Evolutionary conservation across 2,888 invertebrate species (phyloP).

Genomic region (Galerucella nymphaeae): DNA sequence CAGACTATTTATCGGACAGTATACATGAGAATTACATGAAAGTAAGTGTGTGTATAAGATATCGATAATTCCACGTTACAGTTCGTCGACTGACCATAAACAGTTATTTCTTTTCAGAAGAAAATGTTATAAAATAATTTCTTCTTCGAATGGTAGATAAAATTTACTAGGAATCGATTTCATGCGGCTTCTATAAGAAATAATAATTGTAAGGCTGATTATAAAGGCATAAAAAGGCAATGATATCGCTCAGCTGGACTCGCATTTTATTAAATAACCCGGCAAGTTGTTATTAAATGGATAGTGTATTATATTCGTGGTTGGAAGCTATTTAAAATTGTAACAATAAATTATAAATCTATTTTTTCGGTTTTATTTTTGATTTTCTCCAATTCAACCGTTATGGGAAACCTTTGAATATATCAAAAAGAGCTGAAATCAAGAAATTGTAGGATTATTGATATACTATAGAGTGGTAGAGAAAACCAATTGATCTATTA

Average conservation of each 20-base stretch:
- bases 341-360: background rate
- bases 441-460: too few relatives aligned
- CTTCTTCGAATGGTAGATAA: conserved; percentile 5
- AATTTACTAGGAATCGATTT: conserved; percentile 6
- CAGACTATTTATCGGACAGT: too few relatives aligned
- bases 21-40: too few relatives aligned
- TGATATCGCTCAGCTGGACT: background rate
- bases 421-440: too few relatives aligned
- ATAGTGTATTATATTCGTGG: background rate
- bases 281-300: background rate
- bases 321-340: background rate
- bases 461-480: too few relatives aligned
- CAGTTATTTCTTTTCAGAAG: background rate
- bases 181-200: conserved; percentile 2
- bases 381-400: too few relatives aligned
- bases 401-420: too few relatives aligned
- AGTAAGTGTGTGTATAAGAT: background rate
- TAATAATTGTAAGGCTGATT: background rate
- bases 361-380: too few relatives aligned
- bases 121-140: conserved; percentile 12
- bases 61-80: background rate
- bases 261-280: background rate
- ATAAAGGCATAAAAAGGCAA: background rate
- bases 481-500: too few relatives aligned
- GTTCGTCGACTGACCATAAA: background rate